A percentile compares a stretch with the other conserved stretches of the same genome.
Conservation (phyloP, 2,113 vertebrate species). For the Hydrochoerus hydrochaeris region DNA sequence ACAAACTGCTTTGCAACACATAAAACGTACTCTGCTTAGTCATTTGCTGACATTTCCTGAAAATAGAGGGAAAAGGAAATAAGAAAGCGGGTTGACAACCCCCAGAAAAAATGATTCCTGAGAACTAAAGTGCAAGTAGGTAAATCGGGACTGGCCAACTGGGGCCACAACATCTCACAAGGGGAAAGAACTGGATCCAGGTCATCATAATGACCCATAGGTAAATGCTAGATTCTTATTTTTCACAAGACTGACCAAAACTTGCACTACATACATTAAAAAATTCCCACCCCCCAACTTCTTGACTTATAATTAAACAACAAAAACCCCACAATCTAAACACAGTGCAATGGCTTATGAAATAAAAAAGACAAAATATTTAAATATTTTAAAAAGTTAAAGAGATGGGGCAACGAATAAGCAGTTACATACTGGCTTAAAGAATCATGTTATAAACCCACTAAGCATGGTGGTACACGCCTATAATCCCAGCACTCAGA, state of each 20-base stretch:
- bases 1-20: not conserved
- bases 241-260: not conserved
- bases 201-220: not conserved
- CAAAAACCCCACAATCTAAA: slow-evolving; percentile 27
- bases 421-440: slow-evolving; percentile 28
- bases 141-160: not conserved
- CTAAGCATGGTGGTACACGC: not conserved
- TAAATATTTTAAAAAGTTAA: not conserved
- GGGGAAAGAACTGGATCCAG: not conserved
- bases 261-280: not conserved
- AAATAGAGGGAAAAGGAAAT: not conserved
- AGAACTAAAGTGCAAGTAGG: not conserved
- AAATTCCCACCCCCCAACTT: not conserved
- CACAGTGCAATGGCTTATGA: not conserved
- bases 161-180: not conserved
- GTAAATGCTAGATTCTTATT: not conserved
- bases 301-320: slow-evolving; percentile 16
- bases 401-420: slow-evolving; percentile 23
- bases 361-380: slow-evolving; percentile 31
- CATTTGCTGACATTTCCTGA: slow-evolving; percentile 43
- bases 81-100: not conserved
- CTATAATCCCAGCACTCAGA: not conserved
- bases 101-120: not conserved
- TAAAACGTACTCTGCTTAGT: not conserved
- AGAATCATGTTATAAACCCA: slow-evolving; percentile 8